phyloP scores from a whole-genome alignment of 2,113 vertebrate genomes.

The Gavialis gangeticus region DNA sequence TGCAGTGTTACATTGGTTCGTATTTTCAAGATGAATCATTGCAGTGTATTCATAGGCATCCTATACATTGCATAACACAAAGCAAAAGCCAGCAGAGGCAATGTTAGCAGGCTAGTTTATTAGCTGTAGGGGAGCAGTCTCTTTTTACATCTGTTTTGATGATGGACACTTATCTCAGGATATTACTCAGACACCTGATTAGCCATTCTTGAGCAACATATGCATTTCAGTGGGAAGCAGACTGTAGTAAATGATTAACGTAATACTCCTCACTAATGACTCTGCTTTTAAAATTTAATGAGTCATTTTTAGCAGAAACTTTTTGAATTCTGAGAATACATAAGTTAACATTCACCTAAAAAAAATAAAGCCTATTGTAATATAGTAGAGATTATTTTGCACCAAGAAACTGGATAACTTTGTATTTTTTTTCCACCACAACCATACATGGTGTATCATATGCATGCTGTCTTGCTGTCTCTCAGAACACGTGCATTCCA shows the following conservation, averaged over 20 bases:
- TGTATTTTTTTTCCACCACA: not conserved
- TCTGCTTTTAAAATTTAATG: conserved; percentile 40
- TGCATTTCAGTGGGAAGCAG: conserved; percentile 53
- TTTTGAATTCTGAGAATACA: conserved; percentile 41
- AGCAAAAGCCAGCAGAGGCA: not conserved
- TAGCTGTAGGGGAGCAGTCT: not conserved
- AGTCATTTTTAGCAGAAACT: conserved; percentile 1
- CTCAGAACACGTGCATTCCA: not conserved
- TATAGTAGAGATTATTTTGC: not conserved
- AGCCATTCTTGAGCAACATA: conserved; percentile 53
- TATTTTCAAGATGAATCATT: not conserved
- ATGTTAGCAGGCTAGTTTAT: not conserved
- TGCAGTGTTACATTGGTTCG: not conserved
- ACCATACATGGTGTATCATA: not conserved
- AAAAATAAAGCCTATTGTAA: not conserved
- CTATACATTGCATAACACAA: not conserved
- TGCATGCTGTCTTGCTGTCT: not conserved
- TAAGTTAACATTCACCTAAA: not conserved
- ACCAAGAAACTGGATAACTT: not conserved
- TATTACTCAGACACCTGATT: conserved; percentile 37
- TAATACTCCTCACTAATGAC: conserved; percentile 64
- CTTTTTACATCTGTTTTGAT: not conserved
- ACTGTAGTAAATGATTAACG: conserved; percentile 58
- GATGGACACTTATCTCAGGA: not conserved
- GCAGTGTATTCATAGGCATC: not conserved